A percentile compares a stretch with the other conserved stretches of the same genome.
phyloP scores from a whole-genome alignment of 2,113 vertebrate species.

The Scolopax mira region DNA sequence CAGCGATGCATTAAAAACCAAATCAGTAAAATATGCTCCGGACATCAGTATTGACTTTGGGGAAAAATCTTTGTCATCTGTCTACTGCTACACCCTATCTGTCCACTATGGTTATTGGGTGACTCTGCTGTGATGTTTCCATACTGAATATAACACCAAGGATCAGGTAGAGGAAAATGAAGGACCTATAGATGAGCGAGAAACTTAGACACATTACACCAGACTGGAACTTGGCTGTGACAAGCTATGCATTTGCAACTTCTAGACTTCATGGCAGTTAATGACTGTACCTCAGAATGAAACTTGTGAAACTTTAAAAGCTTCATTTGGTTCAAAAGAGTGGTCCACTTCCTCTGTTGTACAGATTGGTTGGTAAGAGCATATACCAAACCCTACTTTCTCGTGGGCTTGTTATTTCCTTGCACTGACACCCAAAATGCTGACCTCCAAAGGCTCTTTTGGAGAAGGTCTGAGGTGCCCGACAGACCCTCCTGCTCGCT shows the following conservation, averaged over 20 bases:
- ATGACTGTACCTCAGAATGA: neutral
- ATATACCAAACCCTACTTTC: neutral
- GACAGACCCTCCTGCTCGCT: neutral
- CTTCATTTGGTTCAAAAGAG: neutral
- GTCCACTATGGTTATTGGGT: neutral
- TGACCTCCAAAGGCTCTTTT: neutral
- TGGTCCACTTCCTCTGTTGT: neutral
- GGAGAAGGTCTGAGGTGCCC: neutral
- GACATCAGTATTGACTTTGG: neutral
- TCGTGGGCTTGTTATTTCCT: neutral
- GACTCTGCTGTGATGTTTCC: neutral
- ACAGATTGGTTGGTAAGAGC: neutral
- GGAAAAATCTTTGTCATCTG: slow-evolving; percentile 20
- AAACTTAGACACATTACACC: neutral
- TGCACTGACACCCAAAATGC: neutral
- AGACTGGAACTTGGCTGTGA: neutral
- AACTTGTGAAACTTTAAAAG: neutral
- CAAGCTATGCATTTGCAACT: neutral
- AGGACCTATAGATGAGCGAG: neutral
- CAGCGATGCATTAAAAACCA: slow-evolving; percentile 21
- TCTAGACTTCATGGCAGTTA: neutral
- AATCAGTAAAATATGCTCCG: neutral
- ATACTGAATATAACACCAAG: neutral
- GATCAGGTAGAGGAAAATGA: neutral
- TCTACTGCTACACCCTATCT: neutral